Evolutionary conservation across 2,888 invertebrate genomes (phyloP), one percentile per base, ranked within the genome.

Genomic region (Pocota personata): DNA sequence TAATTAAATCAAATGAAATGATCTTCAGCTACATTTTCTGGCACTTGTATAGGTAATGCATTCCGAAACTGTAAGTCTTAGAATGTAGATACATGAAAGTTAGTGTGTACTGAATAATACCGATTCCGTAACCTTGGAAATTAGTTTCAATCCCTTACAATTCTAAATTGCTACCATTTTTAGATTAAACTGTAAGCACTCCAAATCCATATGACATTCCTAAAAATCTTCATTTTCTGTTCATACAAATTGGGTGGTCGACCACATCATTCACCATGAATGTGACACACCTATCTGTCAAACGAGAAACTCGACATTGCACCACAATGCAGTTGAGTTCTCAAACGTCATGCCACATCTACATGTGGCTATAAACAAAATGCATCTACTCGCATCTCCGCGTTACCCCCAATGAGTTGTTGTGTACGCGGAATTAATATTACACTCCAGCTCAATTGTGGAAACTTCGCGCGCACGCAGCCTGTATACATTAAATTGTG

Each of bases 281-380:
- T 60, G 82, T 80, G 86, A 86, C 86, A 86, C 76, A 86, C 86
- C 86, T 82, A 86, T 86, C 86, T 80, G 86, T 86, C 86, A 86
- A 76, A 79, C 35, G 64, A 71, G 37, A 77, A 64, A 50, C 71
- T 66, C 40, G 50, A 64, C 60, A 40, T 50, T 16, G 50, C 48
- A 32, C 50, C n/a, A 64, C 37, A 69, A 58, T 19, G 46, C 37
- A 24, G 57, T 40, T 43, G 21, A 50, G 69, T 19, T 4, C 35
- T n/a, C 60, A 32, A 46, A 57, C 30, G 64, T 64, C 79, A 79
- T 35, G 79, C n/a, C 57, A 64, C 66, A 72, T 64, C 43, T 64
- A 71, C 30, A 71, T 52, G 60, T 66, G 67, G 48, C 55, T 35
- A 46, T 57, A 64, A 76, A 66, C 10, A 71, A 80, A 60, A 62